These are phyloP conservation scores for Zaprionus obscuricornis DNA, from an alignment of 2,888 invertebrate genomes.

Conservation along the genomic window DNA sequence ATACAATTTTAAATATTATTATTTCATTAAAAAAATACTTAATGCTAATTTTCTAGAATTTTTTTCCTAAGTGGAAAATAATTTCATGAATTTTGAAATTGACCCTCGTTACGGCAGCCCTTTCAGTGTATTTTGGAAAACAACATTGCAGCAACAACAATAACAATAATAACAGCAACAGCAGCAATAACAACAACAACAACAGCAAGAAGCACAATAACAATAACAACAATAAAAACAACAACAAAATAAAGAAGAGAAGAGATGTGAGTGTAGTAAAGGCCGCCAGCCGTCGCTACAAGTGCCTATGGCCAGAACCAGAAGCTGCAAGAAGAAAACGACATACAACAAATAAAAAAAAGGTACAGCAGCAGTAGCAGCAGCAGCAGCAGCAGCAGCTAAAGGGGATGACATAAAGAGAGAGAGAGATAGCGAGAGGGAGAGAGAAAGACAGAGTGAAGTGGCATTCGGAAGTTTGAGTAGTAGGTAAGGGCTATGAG, in stretches of 20 bases:
- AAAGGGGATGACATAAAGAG: neutral
- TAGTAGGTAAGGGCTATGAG: no score
- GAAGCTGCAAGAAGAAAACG: conserved; percentile 49
- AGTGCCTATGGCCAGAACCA: conserved; percentile 57
- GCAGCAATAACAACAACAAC: conserved; percentile 21
- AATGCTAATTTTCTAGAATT: no score
- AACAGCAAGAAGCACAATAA: no score
- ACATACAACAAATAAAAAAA: conserved; percentile 32
- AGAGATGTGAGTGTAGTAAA: conserved; percentile 26
- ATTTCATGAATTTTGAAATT: neutral
- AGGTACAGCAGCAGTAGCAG: conserved; percentile 30
- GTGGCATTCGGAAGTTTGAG: no score
- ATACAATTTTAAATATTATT: no score
- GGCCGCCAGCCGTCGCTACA: conserved; percentile 57
- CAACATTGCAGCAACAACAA: conserved; percentile 45
- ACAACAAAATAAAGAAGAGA: conserved; percentile 24
- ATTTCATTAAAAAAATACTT: no score
- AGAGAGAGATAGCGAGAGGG: neutral
- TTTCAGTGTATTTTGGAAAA: conserved; percentile 40
- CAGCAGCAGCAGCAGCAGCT: neutral
- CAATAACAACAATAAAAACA: conserved; percentile 47
- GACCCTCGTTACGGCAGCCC: conserved; percentile 46
- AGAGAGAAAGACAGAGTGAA: no score
- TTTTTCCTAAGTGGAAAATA: no score
- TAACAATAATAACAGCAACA: conserved; percentile 10